Percentiles rank a stretch among this genome's conserved stretches.
Conservation (phyloP, 2,113 vertebrate species). For the Muscicapa adusta region DNA sequence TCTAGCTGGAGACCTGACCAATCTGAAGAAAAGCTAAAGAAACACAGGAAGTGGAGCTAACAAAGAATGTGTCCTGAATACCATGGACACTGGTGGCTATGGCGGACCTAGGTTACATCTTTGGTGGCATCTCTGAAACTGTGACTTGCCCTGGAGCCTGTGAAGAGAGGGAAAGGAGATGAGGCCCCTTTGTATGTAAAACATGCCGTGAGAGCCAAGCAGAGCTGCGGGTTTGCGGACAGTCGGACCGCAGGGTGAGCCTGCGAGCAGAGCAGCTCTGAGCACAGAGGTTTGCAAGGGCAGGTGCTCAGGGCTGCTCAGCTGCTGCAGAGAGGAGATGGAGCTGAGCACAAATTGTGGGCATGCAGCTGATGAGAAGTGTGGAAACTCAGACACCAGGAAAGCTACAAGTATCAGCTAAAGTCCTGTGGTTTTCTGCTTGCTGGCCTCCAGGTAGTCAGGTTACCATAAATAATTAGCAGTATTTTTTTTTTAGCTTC, state of each 20-base stretch:
- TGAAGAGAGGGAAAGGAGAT: background rate
- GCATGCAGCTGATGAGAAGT: background rate
- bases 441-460: background rate
- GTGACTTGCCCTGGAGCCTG: background rate
- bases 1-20: background rate
- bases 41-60: background rate
- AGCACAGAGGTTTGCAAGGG: background rate
- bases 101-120: background rate
- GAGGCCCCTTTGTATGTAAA: background rate
- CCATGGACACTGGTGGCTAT: fast-evolving
- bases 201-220: background rate
- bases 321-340: background rate
- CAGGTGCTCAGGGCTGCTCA: background rate
- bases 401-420: background rate
- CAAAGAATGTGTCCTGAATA: background rate
- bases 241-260: background rate
- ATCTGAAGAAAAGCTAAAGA: background rate
- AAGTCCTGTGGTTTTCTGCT: background rate
- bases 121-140: background rate
- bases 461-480: background rate
- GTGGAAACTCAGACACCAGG: background rate
- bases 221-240: background rate
- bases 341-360: fast-evolving
- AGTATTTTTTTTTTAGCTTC: background rate
- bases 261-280: background rate